A percentile compares a stretch with the other conserved stretches of the same genome.
These are phyloP conservation scores for Phrixothrix hirtus DNA, from an alignment of 2,888 invertebrate genomes.

Conservation along the genomic window DNA sequence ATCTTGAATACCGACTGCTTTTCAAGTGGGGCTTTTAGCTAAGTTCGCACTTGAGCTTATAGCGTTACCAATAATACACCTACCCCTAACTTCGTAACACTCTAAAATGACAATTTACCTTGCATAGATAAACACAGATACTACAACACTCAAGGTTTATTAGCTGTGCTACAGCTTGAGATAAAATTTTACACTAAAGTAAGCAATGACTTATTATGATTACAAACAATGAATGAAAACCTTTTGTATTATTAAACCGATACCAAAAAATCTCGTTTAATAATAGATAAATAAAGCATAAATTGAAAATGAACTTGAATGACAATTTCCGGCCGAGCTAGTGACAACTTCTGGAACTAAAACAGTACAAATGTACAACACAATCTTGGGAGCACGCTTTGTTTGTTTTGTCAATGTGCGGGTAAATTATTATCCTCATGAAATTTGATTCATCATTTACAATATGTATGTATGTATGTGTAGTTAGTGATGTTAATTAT, in stretches of 20 bases:
- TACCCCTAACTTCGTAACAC: slow-evolving; percentile 41
- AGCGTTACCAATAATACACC: slow-evolving; percentile 50
- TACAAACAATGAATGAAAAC: slow-evolving; percentile 5
- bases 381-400: slow-evolving; percentile 42
- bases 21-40: slow-evolving; percentile 50
- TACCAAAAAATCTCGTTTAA: slow-evolving; percentile 33
- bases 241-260: not conserved
- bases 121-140: slow-evolving; percentile 34
- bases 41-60: slow-evolving; percentile 51
- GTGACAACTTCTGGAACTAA: slow-evolving; percentile 49
- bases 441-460: slow-evolving; percentile 48
- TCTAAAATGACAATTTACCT: slow-evolving; percentile 36
- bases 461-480: slow-evolving; percentile 45
- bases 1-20: slow-evolving; percentile 47
- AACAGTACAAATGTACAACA: slow-evolving; percentile 44
- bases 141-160: slow-evolving; percentile 28
- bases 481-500: slow-evolving; percentile 40
- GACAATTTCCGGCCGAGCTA: slow-evolving; percentile 50
- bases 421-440: slow-evolving; percentile 51
- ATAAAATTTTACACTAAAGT: slow-evolving; percentile 18
- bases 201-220: slow-evolving; percentile 15
- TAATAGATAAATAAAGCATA: slow-evolving; percentile 40
- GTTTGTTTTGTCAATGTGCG: slow-evolving; percentile 50
- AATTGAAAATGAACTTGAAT: slow-evolving; percentile 44
- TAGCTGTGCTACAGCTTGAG: slow-evolving; percentile 18